Base-by-base conservation (phyloP, 1,140 invertebrate genomes). In the Drosophila ambigua region DNA sequence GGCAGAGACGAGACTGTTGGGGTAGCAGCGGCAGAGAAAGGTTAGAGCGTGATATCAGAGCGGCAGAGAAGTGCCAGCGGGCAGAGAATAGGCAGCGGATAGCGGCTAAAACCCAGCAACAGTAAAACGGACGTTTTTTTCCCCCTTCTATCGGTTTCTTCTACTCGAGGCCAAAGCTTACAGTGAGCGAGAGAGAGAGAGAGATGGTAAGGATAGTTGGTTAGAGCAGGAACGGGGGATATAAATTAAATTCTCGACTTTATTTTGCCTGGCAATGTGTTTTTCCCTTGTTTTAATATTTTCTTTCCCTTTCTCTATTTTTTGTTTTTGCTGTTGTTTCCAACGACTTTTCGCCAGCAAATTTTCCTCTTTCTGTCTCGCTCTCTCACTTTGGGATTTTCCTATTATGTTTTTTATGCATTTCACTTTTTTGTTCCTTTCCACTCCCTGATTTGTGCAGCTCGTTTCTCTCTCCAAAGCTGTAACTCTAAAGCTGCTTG, bases 191-290 rank as follows among this genome's bases (percentile, higher is more conserved):
- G 13, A 13, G 50, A 20, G 20, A 35, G 23, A 35, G 28, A 15
- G 45, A 48, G 26, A 49, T 11, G 20, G 39, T 16, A 13, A 45
- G 57, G 16, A 28, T 50, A 48, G 60, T 76, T 62, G 53, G 31
- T 6, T 9, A 23, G n/a, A 11, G 11, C n/a, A 15, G 39, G 16
- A 49, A 11, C 1, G 26, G 72, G 77, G 65, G 78, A 87, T 87
- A 85, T 87, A 85, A 85, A 87, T 85, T 87, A 85, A 85, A 85
- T 87, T 82, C 83, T 85, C 72, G 66, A 87, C 81, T 87, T 85
- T 85, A 87, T 85, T 85, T 87, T 87, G 67, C 52, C 82, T 64
- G 54, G 65, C 78, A 59, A 65, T 85, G 81, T 39, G 35, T 39
- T 39, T 85, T 85, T 82, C 78, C 69, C 62, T 85, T 72, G 78